A percentile compares a stretch with the other conserved stretches of the same genome.
phyloP scores from a whole-genome alignment of 2,888 invertebrate species.

The Orthonevra nobilis region DNA sequence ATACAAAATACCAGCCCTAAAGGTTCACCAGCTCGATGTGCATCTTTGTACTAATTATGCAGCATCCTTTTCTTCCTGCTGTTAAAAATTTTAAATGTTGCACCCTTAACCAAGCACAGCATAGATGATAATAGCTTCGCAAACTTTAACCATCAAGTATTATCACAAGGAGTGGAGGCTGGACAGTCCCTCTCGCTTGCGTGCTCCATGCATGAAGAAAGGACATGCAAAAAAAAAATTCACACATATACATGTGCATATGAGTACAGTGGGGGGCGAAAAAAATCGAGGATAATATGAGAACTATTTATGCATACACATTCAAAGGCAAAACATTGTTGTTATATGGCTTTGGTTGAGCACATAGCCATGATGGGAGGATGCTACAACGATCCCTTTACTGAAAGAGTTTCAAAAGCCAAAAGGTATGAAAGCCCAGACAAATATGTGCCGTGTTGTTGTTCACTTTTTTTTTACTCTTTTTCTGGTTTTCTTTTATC shows the following conservation, averaged over 20 bases:
- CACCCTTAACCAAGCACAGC: too few relatives aligned
- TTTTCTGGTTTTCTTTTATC: background rate
- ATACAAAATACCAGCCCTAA: too few relatives aligned
- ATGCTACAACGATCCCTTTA: background rate
- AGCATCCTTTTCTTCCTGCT: background rate
- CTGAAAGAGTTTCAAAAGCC: slow-evolving; percentile 17
- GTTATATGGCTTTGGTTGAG: background rate
- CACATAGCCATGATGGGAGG: background rate
- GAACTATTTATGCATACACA: slow-evolving; percentile 25
- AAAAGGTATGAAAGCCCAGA: slow-evolving; percentile 31
- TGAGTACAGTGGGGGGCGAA: background rate
- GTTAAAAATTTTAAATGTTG: too few relatives aligned
- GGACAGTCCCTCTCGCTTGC: slow-evolving; percentile 15
- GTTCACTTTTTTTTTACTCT: background rate
- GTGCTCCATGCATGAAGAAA: slow-evolving; percentile 28
- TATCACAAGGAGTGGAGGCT: background rate
- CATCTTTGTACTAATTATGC: too few relatives aligned
- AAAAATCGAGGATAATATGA: slow-evolving; percentile 13
- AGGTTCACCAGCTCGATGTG: too few relatives aligned
- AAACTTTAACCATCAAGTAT: slow-evolving; percentile 1
- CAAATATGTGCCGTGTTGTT: slow-evolving; percentile 40
- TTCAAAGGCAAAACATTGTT: slow-evolving; percentile 16
- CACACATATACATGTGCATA: too few relatives aligned
- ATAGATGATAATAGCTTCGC: too few relatives aligned
- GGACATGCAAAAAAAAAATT: slow-evolving; percentile 4